Conservation (phyloP, 2,797 vertebrate genomes). For the Enteromius radiatus region DNA sequence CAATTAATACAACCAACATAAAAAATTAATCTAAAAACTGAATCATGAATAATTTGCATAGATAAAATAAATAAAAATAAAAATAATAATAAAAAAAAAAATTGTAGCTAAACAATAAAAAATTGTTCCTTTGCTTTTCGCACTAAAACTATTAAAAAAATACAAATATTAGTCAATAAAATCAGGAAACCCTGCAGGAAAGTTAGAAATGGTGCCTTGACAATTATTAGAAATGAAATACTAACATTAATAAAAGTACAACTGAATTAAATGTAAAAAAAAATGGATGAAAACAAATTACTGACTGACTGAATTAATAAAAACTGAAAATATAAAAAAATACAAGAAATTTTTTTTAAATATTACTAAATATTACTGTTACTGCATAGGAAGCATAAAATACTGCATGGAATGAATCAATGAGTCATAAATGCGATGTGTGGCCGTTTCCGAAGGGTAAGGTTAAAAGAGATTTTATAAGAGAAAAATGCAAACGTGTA, state of each 20-base stretch:
- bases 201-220: background rate
- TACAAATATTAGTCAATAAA: background rate
- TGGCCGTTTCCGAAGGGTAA: background rate
- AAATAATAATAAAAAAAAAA: too few species aligned
- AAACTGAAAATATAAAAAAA: background rate
- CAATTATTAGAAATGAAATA: background rate
- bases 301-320: background rate
- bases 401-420: background rate
- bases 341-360: background rate
- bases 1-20: background rate
- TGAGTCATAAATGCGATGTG: background rate
- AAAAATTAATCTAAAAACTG: background rate
- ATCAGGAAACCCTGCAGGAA: background rate
- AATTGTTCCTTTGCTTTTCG: background rate
- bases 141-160: background rate
- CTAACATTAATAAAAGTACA: background rate
- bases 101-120: too few species aligned
- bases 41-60: background rate
- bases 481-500: constrained; percentile 17
- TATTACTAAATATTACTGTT: background rate
- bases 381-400: background rate
- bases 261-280: background rate
- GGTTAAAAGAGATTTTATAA: constrained; percentile 41
- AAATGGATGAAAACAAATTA: background rate
- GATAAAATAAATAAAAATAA: too few species aligned